These are phyloP conservation scores for Haliaeetus leucogaster DNA, from an alignment of 2,113 vertebrate genomes.

Conservation along the genomic window DNA sequence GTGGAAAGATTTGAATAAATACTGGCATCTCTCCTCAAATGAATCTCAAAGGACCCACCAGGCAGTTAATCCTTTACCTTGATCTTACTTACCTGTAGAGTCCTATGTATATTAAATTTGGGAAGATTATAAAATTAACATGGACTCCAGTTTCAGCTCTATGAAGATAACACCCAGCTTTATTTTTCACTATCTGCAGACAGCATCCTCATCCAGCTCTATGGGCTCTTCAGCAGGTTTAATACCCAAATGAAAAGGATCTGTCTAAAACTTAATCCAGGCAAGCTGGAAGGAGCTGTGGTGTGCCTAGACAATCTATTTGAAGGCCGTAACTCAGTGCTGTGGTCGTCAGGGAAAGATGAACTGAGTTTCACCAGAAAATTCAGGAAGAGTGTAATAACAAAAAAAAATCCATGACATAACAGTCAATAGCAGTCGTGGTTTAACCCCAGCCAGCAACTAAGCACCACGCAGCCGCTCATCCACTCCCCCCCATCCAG, in stretches of 20 bases:
- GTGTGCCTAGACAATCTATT: neutral
- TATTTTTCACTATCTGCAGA: neutral
- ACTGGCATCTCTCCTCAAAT: neutral
- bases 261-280: neutral
- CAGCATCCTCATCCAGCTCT: neutral
- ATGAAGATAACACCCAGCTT: neutral
- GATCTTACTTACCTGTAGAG: neutral
- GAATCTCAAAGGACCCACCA: neutral
- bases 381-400: neutral
- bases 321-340: neutral
- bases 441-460: too few species aligned
- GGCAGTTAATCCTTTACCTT: conserved; percentile 13
- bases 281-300: neutral
- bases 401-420: neutral
- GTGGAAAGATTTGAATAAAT: neutral
- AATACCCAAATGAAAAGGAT: neutral
- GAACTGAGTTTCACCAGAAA: neutral
- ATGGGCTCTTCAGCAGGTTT: neutral
- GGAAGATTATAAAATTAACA: conserved; percentile 1
- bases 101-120: neutral
- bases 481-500: too few species aligned
- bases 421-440: neutral
- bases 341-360: neutral
- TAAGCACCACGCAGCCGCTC: too few species aligned
- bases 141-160: neutral